Conservation (phyloP, 2,888 invertebrate species). For the Acanthosoma haemorrhoidale region DNA sequence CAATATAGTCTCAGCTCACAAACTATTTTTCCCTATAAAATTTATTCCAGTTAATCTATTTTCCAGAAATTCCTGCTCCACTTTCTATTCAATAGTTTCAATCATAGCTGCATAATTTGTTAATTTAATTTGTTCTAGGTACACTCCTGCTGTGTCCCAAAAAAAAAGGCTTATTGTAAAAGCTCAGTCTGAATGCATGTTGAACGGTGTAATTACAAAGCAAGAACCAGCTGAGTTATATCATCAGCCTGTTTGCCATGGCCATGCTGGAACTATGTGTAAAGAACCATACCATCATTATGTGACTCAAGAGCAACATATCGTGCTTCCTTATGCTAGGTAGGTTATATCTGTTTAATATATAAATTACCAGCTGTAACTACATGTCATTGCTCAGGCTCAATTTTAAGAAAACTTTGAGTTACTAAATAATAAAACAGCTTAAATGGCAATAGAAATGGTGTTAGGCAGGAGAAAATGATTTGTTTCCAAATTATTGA, state of each 20-base stretch:
- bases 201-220: slow-evolving; percentile 52
- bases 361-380: background rate
- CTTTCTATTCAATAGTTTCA: too few relatives aligned
- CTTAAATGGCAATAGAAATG: too few relatives aligned
- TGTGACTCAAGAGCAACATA: slow-evolving; percentile 48
- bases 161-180: slow-evolving; percentile 84
- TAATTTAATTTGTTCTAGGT: slow-evolving; percentile 17
- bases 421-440: too few relatives aligned
- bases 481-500: too few relatives aligned
- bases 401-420: too few relatives aligned
- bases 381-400: too few relatives aligned
- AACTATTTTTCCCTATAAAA: too few relatives aligned
- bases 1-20: too few relatives aligned
- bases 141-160: slow-evolving; percentile 58
- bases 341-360: slow-evolving; percentile 25
- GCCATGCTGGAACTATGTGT: slow-evolving; percentile 42
- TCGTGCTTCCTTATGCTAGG: slow-evolving; percentile 47
- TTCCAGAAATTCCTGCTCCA: too few relatives aligned
- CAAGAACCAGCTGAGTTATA: slow-evolving; percentile 54
- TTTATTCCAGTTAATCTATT: too few relatives aligned
- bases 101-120: too few relatives aligned
- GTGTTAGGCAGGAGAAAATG: too few relatives aligned
- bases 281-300: slow-evolving; percentile 43
- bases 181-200: slow-evolving; percentile 62
- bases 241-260: slow-evolving; percentile 42